Base-by-base conservation (phyloP, 2,888 invertebrate species). In the Heliconius aoede region DNA sequence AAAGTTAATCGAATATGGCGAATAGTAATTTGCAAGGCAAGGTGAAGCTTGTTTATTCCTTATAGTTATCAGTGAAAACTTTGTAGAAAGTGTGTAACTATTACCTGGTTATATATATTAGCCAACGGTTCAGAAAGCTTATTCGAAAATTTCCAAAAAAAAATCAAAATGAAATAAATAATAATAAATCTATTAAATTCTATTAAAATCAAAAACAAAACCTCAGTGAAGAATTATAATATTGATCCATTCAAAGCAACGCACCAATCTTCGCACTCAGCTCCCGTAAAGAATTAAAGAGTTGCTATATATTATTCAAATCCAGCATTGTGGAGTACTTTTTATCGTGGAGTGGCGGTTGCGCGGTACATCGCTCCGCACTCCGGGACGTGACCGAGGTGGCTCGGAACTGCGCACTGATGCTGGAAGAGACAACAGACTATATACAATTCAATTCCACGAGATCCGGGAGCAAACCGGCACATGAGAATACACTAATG, bases 301-400 rank as follows among this genome's bases (percentile, higher is more conserved):
- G 88, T 89, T 87, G 86, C 86, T 86, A 89, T 92, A 91, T 90
- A 91, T 92, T 92, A 93, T 93, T 92, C 89, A 91, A 92, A 92
- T 91, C 86, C 88, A 86, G 88, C 89, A 86, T 86, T 86, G 88
- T 85, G 87, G 88, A 78, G 79, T 87, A 90, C 90, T 92, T 93
- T 94, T 93, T 91, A 88, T 89, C 88, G 88, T 86, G 86, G 89
- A 91, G 91, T 89, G 89, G 91, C 85, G 92, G 93, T 91, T 88
- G 89, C 88, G 89, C 86, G 89, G 88, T 91, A 94, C 94, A 93
- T 86, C 92, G 90, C 90, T 93, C 93, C 90, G 94, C 94, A 93
- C 93, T 94, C 90, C 89, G 87, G 88, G 83, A 92, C 93, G 91
- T 93, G 92, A 92, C 93, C 93, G 89, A 90, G 87, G 86, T 86